Base-by-base conservation (phyloP, 2,113 vertebrate genomes). In the Channa maculata region DNA sequence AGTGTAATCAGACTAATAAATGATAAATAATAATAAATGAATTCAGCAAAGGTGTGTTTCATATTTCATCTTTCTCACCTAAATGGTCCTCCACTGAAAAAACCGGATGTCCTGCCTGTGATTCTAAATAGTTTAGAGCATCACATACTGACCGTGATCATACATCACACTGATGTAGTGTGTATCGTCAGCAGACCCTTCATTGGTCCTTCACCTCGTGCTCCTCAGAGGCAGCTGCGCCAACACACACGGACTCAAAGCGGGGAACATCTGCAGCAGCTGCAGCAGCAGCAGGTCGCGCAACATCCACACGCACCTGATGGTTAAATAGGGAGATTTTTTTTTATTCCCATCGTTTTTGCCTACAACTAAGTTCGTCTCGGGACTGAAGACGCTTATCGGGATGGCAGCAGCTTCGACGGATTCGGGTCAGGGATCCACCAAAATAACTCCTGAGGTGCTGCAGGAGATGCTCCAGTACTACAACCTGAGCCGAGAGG, bases 401-500 rank as follows among this genome's bases (percentile, higher is more conserved):
- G 43, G 66, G 44, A 92, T 94, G 91, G 83, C 89, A 3, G 80
- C 84, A 6, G 77, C 83, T 0, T 82, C 88, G 0, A 80, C 88
- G 0, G 85, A 89, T 24, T 84, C 89, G 11, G 74, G 66, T 0
- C 79, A 83, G 52, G 69, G 72, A 0, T 62, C 81, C 33, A 62
- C 88, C 61, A 94, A 91, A 54, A 94, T 96, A 34, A 95, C 94
- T 3, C 93, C 94, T 0, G 92, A 96, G 59, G 84, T 87, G 13
- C 86, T 96, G 37, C 87, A 88, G 54, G 92, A 94, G 82, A 88
- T 94, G 73, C 90, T 96, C 13, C 89, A 81, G 48, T 81, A 80
- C 49, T 94, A 95, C 82, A 96, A 96, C 88, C 86, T 96, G 57
- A 93, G 91, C 68, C 94, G 94, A 12, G 88, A 84, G 83, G 92